Base-by-base conservation (phyloP, 2,113 vertebrate genomes). In the Pterophyllum scalare region DNA sequence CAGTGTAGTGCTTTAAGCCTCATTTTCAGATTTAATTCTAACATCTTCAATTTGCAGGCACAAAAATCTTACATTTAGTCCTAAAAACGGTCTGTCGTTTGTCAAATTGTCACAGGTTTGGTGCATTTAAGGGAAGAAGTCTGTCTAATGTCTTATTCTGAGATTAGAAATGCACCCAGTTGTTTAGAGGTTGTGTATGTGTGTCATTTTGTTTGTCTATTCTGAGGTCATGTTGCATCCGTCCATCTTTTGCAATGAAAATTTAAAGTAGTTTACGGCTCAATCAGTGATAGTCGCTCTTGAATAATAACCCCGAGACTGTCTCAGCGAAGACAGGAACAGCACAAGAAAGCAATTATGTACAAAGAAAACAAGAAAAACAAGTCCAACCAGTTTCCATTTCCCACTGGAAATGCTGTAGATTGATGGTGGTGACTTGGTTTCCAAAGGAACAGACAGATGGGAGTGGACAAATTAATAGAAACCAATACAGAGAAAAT, bases 391-490 rank as follows among this genome's bases (percentile, higher is more conserved):
- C 86, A 17, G 88, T 84, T 88, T 65, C 77, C 12, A 72, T 93
- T 92, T 91, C 86, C 91, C 82, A 74, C 14, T 88, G 87, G 90
- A 92, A 89, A 79, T 64, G 84, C 87, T 83, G 60, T 82, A 84
- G 89, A 87, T 88, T 83, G 85, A 90, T 90, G 88, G 46, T 75
- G 81, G 84, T 75, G 64, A 90, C 67, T 85, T 82, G 12, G 85
- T 90, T 90, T 90, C 86, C 62, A 91, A 87, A 92, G 84, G 70
- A 91, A 83, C 81, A 80, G 82, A 88, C 84, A 61, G 83, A 88
- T n/a, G 88, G 81, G 80, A 82, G 80, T 75, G 87, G 85, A 89
- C 87, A 90, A 92, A 93, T 91, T 85, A 89, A 88, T 88, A 88
- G 83, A 91, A 90, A 87, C 83, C 76, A 86, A 82, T 79, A 79